Conservation (phyloP, 2,113 vertebrate species). For the Malurus cyaneus region DNA sequence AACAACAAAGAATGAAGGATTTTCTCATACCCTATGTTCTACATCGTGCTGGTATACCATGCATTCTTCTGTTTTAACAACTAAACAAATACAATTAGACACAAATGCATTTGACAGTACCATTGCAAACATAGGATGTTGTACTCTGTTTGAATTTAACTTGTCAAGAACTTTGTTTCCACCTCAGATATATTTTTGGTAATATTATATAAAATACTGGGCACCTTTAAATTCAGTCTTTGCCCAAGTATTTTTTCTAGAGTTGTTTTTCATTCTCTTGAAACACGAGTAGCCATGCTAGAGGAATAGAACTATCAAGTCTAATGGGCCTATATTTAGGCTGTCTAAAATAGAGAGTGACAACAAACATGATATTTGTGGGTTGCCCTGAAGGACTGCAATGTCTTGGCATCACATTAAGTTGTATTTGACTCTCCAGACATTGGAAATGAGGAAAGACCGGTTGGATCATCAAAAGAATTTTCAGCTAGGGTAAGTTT, state of each 20-base stretch:
- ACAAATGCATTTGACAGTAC: background rate
- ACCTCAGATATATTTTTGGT: background rate
- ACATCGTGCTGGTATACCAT: background rate
- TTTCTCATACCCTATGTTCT: background rate
- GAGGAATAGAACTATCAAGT: background rate
- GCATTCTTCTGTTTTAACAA: background rate
- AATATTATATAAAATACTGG: background rate
- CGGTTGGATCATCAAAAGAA: background rate
- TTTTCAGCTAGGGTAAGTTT: background rate
- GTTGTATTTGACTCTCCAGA: slow-evolving; percentile 1
- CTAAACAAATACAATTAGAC: background rate
- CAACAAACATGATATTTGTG: slow-evolving; percentile 24
- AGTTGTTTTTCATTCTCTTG: background rate
- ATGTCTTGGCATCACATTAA: background rate
- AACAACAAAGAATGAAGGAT: background rate
- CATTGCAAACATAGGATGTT: background rate
- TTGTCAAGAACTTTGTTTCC: background rate
- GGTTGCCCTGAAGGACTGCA: background rate
- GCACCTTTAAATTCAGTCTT: background rate
- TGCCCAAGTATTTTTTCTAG: background rate
- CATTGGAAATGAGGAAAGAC: background rate
- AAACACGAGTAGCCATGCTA: background rate
- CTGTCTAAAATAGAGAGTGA: slow-evolving; percentile 38
- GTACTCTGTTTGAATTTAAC: background rate
- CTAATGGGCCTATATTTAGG: slow-evolving; percentile 49